Percentiles rank a stretch among this genome's conserved stretches.
Evolutionary conservation across 2,113 vertebrate species (phyloP).

Genomic region (Ascaphus truei): DNA sequence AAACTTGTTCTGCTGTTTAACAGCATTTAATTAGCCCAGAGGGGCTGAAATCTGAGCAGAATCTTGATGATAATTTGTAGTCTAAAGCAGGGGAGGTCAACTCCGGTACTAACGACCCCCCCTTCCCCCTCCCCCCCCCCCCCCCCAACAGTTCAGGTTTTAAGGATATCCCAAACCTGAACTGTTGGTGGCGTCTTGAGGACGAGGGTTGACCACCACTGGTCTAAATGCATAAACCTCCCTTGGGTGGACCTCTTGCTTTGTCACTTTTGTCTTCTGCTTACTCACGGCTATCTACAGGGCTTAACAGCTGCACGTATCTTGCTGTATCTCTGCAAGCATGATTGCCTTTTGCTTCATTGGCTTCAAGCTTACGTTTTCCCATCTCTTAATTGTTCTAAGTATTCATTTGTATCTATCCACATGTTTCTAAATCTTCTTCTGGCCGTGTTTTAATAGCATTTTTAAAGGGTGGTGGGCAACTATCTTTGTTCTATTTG

Average conservation of each 20-base stretch:
- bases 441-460: conserved; percentile 11
- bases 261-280: background rate
- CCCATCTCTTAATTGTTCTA: background rate
- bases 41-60: background rate
- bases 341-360: background rate
- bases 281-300: background rate
- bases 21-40: conserved; percentile 10
- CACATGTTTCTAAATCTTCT: background rate
- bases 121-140: too few species aligned
- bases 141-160: too few species aligned
- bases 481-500: background rate
- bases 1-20: conserved; percentile 14
- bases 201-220: too few species aligned
- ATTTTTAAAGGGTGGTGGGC: background rate
- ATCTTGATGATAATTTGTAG: background rate
- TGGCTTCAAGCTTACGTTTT: background rate
- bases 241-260: background rate
- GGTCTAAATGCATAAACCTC: background rate
- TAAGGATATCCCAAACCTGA: too few species aligned
- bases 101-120: too few species aligned
- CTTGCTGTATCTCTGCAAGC: background rate
- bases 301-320: background rate
- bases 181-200: too few species aligned
- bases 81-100: too few species aligned
- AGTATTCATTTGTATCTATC: background rate